Percentiles rank a stretch among this genome's conserved stretches.
Conservation (phyloP, 2,113 vertebrate genomes). For the Thamnaconus septentrionalis region DNA sequence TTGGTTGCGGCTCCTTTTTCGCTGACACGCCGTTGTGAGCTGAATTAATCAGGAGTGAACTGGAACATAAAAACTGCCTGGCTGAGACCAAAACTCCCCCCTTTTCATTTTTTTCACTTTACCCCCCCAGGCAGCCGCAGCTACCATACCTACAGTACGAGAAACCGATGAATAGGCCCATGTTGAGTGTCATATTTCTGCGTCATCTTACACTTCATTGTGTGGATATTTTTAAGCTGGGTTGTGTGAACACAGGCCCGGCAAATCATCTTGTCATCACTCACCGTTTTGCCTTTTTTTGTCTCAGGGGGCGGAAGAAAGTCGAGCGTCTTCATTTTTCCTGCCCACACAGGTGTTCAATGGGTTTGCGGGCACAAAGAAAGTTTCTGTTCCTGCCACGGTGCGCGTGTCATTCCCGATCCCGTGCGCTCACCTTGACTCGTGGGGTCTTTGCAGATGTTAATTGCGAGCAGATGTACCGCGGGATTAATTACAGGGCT, state of each 20-base stretch:
- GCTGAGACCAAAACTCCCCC: too few relatives aligned
- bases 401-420: neutral
- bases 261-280: constrained; percentile 16
- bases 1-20: too few relatives aligned
- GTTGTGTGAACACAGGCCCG: constrained; percentile 5
- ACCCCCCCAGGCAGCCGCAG: too few relatives aligned
- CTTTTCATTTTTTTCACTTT: too few relatives aligned
- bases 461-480: constrained; percentile 62
- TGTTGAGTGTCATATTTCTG: neutral
- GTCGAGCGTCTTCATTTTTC: constrained; percentile 7
- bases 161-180: neutral
- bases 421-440: constrained; percentile 6
- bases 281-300: constrained; percentile 9
- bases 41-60: too few relatives aligned
- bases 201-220: constrained; percentile 2
- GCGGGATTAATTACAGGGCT: constrained; percentile 54
- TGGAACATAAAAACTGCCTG: too few relatives aligned
- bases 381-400: neutral
- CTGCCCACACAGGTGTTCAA: constrained; percentile 5
- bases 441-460: constrained; percentile 32
- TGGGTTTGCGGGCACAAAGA: constrained; percentile 2
- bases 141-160: neutral
- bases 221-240: constrained; percentile 20
- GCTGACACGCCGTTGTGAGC: too few relatives aligned
- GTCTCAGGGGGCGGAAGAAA: constrained; percentile 9